These are phyloP conservation scores for Aphodius granarius DNA, from an alignment of 2,888 invertebrate genomes.

Conservation along the genomic window DNA sequence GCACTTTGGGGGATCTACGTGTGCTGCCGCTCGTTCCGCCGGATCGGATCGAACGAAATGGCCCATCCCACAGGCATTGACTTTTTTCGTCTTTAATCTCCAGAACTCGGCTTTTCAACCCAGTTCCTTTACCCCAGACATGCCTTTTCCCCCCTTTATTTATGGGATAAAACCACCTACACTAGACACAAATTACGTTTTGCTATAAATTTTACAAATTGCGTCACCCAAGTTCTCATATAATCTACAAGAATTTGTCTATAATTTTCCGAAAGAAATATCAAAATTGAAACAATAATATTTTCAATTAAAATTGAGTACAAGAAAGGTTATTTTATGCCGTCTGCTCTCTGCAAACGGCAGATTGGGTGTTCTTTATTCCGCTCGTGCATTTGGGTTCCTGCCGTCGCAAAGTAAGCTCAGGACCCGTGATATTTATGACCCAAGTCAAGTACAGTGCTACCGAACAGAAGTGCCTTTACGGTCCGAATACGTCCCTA, in stretches of 20 bases:
- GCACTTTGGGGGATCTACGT: constrained; percentile 23
- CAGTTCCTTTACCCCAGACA: not conserved
- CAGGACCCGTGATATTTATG: constrained; percentile 35
- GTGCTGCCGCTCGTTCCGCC: constrained; percentile 2
- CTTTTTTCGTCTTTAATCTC: not conserved
- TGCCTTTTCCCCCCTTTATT: not conserved
- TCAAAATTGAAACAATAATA: too few relatives aligned
- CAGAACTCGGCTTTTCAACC: not conserved
- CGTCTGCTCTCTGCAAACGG: constrained; percentile 18
- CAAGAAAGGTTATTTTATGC: constrained; percentile 2
- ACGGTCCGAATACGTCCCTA: constrained; percentile 27
- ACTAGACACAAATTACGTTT: not conserved
- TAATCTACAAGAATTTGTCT: too few relatives aligned
- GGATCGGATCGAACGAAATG: constrained; percentile 16
- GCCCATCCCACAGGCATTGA: not conserved
- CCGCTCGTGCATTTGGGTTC: constrained; percentile 30
- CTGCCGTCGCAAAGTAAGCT: constrained; percentile 29
- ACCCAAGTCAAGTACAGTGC: constrained; percentile 37
- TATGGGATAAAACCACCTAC: not conserved
- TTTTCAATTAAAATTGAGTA: not conserved
- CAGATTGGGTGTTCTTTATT: constrained; percentile 31
- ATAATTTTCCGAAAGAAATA: too few relatives aligned
- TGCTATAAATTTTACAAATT: not conserved
- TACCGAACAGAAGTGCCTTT: constrained; percentile 35
- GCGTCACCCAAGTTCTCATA: too few relatives aligned